phyloP scores from a whole-genome alignment of 2,113 vertebrate species.

The Loxodonta africana region DNA sequence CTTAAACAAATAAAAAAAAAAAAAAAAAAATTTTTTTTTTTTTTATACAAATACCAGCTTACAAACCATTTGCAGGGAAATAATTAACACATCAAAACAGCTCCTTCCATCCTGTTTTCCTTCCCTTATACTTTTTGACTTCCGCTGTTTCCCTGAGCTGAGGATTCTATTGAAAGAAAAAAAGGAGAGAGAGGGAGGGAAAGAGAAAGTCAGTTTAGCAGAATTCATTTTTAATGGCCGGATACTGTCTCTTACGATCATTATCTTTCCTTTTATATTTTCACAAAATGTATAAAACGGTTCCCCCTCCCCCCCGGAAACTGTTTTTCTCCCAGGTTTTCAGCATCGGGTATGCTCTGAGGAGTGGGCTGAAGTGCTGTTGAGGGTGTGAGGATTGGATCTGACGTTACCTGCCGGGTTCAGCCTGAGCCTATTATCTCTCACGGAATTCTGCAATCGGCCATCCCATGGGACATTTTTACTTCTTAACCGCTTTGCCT shows the following conservation, averaged over 20 bases:
- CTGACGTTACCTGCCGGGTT: background rate
- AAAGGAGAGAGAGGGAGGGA: fast-evolving
- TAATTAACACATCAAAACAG: background rate
- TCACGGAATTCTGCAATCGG: background rate
- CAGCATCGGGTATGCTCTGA: background rate
- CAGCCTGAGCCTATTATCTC: background rate
- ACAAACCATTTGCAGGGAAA: background rate
- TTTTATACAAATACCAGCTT: background rate
- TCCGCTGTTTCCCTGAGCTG: background rate
- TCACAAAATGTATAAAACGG: background rate
- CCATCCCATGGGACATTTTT: background rate
- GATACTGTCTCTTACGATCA: background rate
- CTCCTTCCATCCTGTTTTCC: background rate
- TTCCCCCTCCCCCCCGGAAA: background rate
- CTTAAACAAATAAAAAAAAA: background rate
- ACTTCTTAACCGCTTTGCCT: background rate
- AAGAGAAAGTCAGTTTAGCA: background rate
- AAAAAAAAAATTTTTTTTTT: background rate
- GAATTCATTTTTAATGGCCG: background rate
- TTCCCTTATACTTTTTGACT: background rate
- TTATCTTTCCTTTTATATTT: background rate
- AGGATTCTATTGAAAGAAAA: background rate
- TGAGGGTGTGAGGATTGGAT: background rate
- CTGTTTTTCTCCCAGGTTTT: background rate
- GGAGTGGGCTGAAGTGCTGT: background rate